Percentiles rank a stretch among this genome's conserved stretches.
phyloP scores from a whole-genome alignment of 1,140 invertebrate species.

The Branchinecta lynchi region DNA sequence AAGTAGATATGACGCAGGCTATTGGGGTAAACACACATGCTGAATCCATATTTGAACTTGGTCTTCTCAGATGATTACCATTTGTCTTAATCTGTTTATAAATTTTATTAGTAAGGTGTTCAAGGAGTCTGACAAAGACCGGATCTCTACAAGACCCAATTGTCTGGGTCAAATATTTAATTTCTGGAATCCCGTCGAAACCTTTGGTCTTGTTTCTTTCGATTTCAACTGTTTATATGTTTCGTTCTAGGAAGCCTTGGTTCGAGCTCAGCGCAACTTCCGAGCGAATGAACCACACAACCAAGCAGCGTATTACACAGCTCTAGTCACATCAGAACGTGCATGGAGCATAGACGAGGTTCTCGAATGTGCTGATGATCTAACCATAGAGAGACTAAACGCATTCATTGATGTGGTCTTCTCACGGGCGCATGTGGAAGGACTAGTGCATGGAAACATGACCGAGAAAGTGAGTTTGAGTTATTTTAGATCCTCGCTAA shows the following conservation, averaged over 20 bases:
- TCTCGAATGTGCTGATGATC: conserved; percentile 51
- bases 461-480: conserved; percentile 37
- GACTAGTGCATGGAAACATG: conserved; percentile 69
- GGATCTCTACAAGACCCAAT: no score
- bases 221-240: background rate
- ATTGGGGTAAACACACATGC: no score
- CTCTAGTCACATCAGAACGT: conserved; percentile 61
- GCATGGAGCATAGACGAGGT: conserved; percentile 79
- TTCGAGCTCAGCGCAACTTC: background rate
- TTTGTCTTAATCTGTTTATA: no score
- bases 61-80: no score
- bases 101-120: no score
- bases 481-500: background rate
- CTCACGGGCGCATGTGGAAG: conserved; percentile 62
- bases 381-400: conserved; percentile 54
- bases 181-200: no score
- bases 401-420: conserved; percentile 58
- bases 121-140: no score
- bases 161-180: no score
- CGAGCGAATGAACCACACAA: conserved; percentile 78
- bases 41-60: no score
- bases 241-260: background rate
- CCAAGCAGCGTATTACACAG: conserved; percentile 79
- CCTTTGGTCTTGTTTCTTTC: no score
- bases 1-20: no score